These are phyloP conservation scores for Colius striatus DNA, from an alignment of 2,113 vertebrate species.

Conservation along the genomic window DNA sequence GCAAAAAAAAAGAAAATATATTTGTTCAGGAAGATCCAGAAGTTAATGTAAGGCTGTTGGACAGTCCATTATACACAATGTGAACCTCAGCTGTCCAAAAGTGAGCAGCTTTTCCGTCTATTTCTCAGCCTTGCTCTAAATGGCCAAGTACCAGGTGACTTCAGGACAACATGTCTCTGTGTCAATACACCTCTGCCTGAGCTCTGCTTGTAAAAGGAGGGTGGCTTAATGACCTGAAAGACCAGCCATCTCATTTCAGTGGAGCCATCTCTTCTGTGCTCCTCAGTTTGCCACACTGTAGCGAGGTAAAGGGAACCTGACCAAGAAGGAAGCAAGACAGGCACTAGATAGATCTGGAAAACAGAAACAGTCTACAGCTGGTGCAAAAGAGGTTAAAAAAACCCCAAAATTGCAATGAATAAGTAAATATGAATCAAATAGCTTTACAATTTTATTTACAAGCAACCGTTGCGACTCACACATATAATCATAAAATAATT, in stretches of 20 bases:
- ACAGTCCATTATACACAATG: not conserved
- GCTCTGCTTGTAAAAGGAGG: not conserved
- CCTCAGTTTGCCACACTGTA: not conserved
- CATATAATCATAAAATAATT: not conserved
- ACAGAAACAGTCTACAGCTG: not conserved
- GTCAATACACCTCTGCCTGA: not conserved
- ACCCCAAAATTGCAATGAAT: not conserved
- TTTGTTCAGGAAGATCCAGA: not conserved
- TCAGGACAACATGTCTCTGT: not conserved
- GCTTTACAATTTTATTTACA: not conserved
- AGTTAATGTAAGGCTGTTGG: not conserved
- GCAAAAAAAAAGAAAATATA: not conserved
- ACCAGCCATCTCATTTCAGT: not conserved
- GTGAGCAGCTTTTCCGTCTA: not conserved
- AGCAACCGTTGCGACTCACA: not conserved
- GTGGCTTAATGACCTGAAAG: not conserved
- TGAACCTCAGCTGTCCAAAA: not conserved
- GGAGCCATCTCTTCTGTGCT: not conserved
- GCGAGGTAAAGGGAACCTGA: not conserved
- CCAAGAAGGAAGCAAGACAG: not conserved
- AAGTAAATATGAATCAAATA: not conserved
- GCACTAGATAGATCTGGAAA: not conserved
- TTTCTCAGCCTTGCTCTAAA: not conserved
- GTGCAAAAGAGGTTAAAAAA: not conserved
- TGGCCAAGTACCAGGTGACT: not conserved